Conservation (phyloP, 2,797 vertebrate species). For the Eleutherodactylus coqui region DNA sequence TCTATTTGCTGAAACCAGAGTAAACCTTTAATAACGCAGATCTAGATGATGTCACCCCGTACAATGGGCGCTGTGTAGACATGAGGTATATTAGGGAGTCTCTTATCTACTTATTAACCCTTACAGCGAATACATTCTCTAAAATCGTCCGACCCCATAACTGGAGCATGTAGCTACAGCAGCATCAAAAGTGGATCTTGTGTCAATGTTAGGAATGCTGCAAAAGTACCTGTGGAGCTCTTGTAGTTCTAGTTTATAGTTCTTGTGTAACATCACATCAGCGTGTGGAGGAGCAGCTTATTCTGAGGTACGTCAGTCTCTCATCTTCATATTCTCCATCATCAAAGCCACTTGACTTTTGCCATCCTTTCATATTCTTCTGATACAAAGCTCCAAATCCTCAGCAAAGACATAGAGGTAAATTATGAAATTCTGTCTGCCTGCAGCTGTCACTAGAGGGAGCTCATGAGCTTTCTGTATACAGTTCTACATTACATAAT, state of each 20-base stretch:
- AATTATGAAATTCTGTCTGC: not conserved
- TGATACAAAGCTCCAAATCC: no score
- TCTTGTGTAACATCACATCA: not conserved
- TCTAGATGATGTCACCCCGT: not conserved
- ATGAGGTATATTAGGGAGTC: not conserved
- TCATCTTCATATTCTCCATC: not conserved
- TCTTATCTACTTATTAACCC: no score
- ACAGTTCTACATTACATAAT: not conserved
- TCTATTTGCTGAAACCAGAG: no score
- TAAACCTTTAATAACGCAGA: not conserved
- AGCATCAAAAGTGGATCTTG: not conserved
- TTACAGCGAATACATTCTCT: constrained; percentile 2
- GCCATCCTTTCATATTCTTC: no score
- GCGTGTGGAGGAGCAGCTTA: not conserved
- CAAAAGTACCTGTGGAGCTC: no score
- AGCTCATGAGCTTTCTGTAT: not conserved
- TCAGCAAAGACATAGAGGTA: not conserved
- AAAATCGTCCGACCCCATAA: not conserved
- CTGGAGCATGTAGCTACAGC: not conserved
- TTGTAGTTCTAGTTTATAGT: not conserved
- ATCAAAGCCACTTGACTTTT: not conserved
- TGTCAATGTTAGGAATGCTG: no score
- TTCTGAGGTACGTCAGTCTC: not conserved
- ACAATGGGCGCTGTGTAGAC: not conserved
- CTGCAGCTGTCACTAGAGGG: not conserved